Evolutionary conservation across 2,888 invertebrate species (phyloP), one percentile per base, ranked within the genome.

Genomic region (Cosmopolites sordidus): DNA sequence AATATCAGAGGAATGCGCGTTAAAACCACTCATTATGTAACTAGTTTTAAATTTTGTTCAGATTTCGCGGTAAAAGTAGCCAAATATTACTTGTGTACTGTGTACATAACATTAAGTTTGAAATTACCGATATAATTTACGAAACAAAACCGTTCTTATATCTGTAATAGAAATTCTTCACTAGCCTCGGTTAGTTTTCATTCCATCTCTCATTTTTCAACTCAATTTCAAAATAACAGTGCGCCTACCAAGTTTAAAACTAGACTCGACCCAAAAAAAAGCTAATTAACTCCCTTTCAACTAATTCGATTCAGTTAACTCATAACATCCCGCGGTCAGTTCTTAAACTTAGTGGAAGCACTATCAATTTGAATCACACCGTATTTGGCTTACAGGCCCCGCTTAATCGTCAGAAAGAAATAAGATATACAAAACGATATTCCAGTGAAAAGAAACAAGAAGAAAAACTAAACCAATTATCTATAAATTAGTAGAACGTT

Each of bases 401-500:
- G 60, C 54, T 47, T 54, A 54, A 51, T 49, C 53, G 56, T n/a
- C n/a, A n/a, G n/a, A n/a, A n/a, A n/a, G n/a, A n/a, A n/a, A n/a
- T n/a, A n/a, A n/a, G n/a, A n/a, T n/a, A n/a, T n/a, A n/a, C n/a
- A 54, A 56, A 48, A 49, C 58, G 65, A 67, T 68, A 69, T 69
- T 68, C 66, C 68, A 67, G 56, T 59, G 60, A 60, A 64, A 27
- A n/a, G n/a, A n/a, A n/a, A n/a, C n/a, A n/a, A n/a, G n/a, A 22
- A 22, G 8, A 22, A 22, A 3, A 22, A 66, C 61, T 62, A 62
- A 67, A 67, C 65, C 63, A 67, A 70, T 62, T 63, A 53, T 43
- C 33, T 48, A 65, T 56, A 62, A 51, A 65, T 69, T 66, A 66
- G 69, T 73, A 73, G 73, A 68, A 70, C 71, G 70, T 73, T 73